phyloP scores from a whole-genome alignment of 2,888 invertebrate species.

The Coelinius sp. region DNA sequence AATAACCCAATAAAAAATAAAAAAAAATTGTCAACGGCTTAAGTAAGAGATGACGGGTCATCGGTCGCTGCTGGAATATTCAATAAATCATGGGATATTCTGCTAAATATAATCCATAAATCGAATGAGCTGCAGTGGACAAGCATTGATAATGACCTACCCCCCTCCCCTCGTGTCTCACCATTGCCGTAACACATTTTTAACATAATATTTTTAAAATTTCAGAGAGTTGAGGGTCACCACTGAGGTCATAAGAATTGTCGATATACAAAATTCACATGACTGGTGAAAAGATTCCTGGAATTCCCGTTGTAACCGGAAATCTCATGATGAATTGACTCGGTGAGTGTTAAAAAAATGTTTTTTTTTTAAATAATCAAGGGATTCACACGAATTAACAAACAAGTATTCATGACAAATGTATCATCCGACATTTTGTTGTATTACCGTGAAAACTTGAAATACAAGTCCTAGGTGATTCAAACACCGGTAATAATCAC shows the following conservation, averaged over 20 bases:
- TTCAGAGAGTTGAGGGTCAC: conserved; percentile 30
- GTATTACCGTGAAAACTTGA: conserved; percentile 52
- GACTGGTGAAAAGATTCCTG: conserved; percentile 23
- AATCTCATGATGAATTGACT: conserved; percentile 17
- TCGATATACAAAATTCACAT: background rate
- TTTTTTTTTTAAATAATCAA: conserved; percentile 32
- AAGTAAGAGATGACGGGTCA: conserved; percentile 23
- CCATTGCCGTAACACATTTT: too few relatives aligned
- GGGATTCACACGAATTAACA: conserved; percentile 24
- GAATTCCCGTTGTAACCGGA: conserved; percentile 18
- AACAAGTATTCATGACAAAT: conserved; percentile 24
- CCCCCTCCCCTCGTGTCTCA: background rate
- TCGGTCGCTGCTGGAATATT: conserved; percentile 23
- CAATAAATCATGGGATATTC: conserved; percentile 32
- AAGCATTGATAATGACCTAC: conserved; percentile 18
- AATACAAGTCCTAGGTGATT: conserved; percentile 56
- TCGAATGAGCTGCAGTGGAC: background rate
- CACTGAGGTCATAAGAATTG: conserved; percentile 5
- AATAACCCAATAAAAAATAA: background rate
- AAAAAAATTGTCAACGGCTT: conserved; percentile 20
- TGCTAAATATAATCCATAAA: conserved; percentile 19
- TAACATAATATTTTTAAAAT: background rate
- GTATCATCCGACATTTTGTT: background rate
- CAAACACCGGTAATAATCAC: conserved; percentile 38
- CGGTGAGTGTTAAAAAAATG: background rate